These are phyloP conservation scores for Augochlora pura DNA, from an alignment of 1,140 invertebrate species.

Conservation along the genomic window DNA sequence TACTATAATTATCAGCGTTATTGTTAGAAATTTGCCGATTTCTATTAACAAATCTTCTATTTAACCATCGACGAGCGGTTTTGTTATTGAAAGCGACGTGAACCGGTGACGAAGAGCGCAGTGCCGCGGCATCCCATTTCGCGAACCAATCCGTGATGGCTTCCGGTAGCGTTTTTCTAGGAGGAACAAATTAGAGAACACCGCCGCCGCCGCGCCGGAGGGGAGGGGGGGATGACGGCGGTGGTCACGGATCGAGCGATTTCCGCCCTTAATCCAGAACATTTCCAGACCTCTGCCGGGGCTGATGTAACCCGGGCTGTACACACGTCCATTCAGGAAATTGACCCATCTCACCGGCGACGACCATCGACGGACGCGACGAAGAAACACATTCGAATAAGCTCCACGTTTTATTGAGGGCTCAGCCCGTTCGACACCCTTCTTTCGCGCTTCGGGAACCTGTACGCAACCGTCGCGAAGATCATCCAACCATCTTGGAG, in stretches of 20 bases:
- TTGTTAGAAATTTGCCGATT: too few species aligned
- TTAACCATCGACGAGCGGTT: not conserved
- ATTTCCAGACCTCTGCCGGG: conserved; percentile 28
- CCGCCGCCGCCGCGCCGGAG: too few species aligned
- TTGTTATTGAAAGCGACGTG: not conserved
- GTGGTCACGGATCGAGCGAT: conserved; percentile 52
- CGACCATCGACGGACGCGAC: conserved; percentile 45
- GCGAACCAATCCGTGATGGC: not conserved
- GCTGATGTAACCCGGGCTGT: conserved; percentile 47
- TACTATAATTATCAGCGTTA: too few species aligned
- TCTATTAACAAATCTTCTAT: too few species aligned
- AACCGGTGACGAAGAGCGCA: not conserved
- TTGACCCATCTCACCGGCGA: conserved; percentile 59
- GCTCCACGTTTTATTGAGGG: conserved; percentile 44
- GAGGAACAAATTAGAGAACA: conserved; percentile 54
- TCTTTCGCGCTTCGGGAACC: too few species aligned
- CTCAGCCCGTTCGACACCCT: not conserved
- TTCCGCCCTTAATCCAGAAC: conserved; percentile 59
- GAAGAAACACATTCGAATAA: conserved; percentile 26
- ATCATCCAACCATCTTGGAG: too few species aligned
- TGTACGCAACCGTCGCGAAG: too few species aligned
- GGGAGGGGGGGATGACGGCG: conserved; percentile 32
- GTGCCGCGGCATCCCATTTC: not conserved
- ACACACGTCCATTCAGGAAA: conserved; percentile 61
- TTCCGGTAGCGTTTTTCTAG: conserved; percentile 1